Percentiles rank a stretch among this genome's conserved stretches.
Evolutionary conservation across 2,797 vertebrate genomes (phyloP).

Genomic region (Phrynocephalus forsythii): DNA sequence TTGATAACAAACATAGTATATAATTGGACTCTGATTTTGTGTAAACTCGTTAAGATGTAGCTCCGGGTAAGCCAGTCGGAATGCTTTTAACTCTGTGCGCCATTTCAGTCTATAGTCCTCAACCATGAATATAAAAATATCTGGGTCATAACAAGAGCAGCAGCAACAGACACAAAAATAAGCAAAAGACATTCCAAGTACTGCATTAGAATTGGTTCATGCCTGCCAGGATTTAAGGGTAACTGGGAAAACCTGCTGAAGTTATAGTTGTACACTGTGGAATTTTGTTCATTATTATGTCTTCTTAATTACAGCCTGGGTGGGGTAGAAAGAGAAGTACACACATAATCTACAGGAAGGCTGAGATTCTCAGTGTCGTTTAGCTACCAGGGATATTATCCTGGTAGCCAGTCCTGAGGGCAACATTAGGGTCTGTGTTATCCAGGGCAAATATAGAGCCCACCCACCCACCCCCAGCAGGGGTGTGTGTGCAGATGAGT

Average conservation of each 20-base stretch:
- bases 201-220: neutral
- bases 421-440: too few relatives aligned
- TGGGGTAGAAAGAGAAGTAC: neutral
- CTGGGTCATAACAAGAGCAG: slow-evolving; percentile 4
- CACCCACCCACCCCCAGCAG: too few relatives aligned
- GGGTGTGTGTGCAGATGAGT: too few relatives aligned
- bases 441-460: too few relatives aligned
- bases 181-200: neutral
- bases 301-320: neutral
- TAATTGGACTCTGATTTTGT: slow-evolving; percentile 63
- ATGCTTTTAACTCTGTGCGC: slow-evolving; percentile 57
- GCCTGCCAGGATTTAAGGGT: neutral
- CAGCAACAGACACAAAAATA: neutral
- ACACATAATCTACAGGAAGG: neutral
- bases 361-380: too few relatives aligned
- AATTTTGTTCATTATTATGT: neutral
- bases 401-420: too few relatives aligned
- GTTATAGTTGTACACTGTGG: fast-evolving
- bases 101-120: slow-evolving; percentile 20
- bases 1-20: slow-evolving; percentile 53
- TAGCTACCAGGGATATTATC: too few relatives aligned
- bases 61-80: slow-evolving; percentile 45
- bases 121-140: neutral
- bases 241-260: neutral
- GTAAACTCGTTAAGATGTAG: slow-evolving; percentile 60